Base-by-base conservation (phyloP, 2,888 invertebrate species). In the Eutolmus rufibarbis region DNA sequence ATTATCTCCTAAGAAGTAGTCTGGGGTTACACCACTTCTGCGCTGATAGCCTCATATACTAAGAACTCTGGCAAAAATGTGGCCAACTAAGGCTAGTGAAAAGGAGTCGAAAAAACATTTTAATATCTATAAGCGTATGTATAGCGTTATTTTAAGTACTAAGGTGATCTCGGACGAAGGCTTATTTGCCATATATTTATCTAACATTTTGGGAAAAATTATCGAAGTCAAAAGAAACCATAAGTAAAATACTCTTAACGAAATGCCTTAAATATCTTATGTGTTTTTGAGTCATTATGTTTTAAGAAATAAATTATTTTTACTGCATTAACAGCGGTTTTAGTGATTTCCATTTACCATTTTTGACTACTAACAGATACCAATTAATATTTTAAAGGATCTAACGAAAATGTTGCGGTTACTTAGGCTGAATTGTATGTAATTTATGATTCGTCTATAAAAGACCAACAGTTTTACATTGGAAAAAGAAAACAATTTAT, bases 11-110 rank as follows among this genome's bases (percentile, higher is more conserved):
- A n/a, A n/a, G n/a, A n/a, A n/a, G n/a, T n/a, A n/a, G n/a, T n/a
- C n/a, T n/a, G n/a, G n/a, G n/a, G n/a, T n/a, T n/a, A n/a, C n/a
- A n/a, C n/a, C n/a, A n/a, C n/a, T n/a, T n/a, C n/a, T n/a, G n/a
- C n/a, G n/a, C n/a, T n/a, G n/a, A n/a, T n/a, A n/a, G n/a, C n/a
- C n/a, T n/a, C n/a, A n/a, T n/a, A 93, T 95, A 87, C 91, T 97
- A 3, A 95, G 95, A 90, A 95, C 94, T 88, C 93, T 97, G 9
- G 95, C 96, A 19, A 95, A 95, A 91, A 89, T 95, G 31, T 93
- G 92, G 88, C 89, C 93, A 46, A 91, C 91, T 3, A 93, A 93
- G 86, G 51, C 74, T n/a, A 84, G 9, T 74, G 78, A 46, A 28
- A 86, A 91, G 90, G 92, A 92, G 90, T 91, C 91, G 0, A 91